phyloP scores from a whole-genome alignment of 2,113 vertebrate genomes.

The Peromyscus polionotus region DNA sequence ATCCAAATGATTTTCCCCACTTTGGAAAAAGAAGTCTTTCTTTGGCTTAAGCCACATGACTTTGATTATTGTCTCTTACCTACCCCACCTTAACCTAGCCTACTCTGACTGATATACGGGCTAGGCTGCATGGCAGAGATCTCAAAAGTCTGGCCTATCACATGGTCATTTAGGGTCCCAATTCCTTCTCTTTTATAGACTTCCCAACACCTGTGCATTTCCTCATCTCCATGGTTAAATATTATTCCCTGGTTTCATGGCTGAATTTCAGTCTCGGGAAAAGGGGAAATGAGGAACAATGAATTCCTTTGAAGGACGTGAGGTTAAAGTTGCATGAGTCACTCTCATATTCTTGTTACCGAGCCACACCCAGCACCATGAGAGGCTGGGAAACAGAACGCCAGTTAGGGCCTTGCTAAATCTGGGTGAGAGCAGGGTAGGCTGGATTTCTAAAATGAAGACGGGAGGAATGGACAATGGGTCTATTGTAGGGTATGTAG shows the following conservation, averaged over 20 bases:
- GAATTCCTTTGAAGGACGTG: not conserved
- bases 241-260: not conserved
- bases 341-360: not conserved
- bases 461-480: not conserved
- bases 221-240: not conserved
- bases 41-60: not conserved
- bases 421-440: not conserved
- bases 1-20: not conserved
- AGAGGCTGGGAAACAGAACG: not conserved
- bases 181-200: not conserved
- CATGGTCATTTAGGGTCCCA: not conserved
- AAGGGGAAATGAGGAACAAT: not conserved
- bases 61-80: not conserved
- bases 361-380: not conserved
- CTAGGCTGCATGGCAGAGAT: not conserved
- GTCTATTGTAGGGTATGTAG: not conserved
- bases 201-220: not conserved
- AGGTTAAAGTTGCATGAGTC: not conserved
- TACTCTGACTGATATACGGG: not conserved
- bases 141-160: not conserved
- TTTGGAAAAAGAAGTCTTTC: not conserved
- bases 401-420: not conserved
- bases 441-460: conserved; percentile 6
- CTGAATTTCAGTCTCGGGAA: not conserved
- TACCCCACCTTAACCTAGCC: not conserved